Evolutionary conservation across 1,140 invertebrate genomes (phyloP), one percentile per base, ranked within the genome.

Genomic region (Microplitis demolitor): DNA sequence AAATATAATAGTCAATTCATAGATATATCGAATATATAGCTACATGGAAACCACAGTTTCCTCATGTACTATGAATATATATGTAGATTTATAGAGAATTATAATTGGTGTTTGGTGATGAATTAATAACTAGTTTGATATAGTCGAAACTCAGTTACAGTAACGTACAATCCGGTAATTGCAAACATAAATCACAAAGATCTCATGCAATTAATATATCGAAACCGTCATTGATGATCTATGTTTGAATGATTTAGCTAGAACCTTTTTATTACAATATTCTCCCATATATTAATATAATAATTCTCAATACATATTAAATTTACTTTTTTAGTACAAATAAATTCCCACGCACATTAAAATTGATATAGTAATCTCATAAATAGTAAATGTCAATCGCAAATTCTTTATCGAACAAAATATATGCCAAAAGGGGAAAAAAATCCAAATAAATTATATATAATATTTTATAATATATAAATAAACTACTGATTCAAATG

Each of bases 161-260:
- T 31, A 66, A 53, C 56, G 35, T 61, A 56, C 68, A 34, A 71
- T 71, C 39, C 69, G 60, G 60, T 71, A 62, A 71, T 71, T 62
- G 61, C 69, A n/a, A 63, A 14, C 60, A 71, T 71, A 63, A 71
- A 71, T 71, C 69, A 71, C 24, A 31, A 61, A 71, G 60, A 71
- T 63, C 39, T 62, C 60, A 50, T 39, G 39, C 45, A 71, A 71
- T 71, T 71, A 71, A 71, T 71, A 63, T 71, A 45, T 45, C 4
- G 37, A 34, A 13, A 63, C 6, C 50, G 45, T 71, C 61, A 69
- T 61, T 31, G 69, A 71, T 71, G 69, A 71, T 39, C 58, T 69
- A 71, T 63, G 69, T 45, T 45, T 45, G 5, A 11, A 45, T 45
- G 53, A 56, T 56, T 16, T 56, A 56, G 16, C 53, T 4, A 24